Evolutionary conservation across 1,140 invertebrate species (phyloP), one percentile per base, ranked within the genome.

Genomic region (Pogonognathellus flavescens): DNA sequence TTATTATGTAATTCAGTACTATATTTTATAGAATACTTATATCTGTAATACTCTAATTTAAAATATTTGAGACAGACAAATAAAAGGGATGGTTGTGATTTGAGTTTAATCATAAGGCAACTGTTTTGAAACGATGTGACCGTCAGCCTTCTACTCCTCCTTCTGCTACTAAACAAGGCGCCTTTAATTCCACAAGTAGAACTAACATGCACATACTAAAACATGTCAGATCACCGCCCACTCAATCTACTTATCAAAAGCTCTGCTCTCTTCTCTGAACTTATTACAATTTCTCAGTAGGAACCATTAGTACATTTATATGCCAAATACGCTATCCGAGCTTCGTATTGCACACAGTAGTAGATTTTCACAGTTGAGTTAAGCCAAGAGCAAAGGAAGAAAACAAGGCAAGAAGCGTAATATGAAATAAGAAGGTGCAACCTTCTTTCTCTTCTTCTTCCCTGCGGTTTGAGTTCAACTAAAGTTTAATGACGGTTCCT

Each of bases 221-320:
- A 76, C 25, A 76, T 18, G 70, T 49, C 41, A 41, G 70, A 76
- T 76, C n/a, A 49, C 70, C 70, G 70, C 70, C 70, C 70, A 76
- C 70, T 81, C 80, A 81, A 81, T 81, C 80, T 81, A 81, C 80
- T 80, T 80, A 50, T 80, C 72, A 80, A 52, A 50, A 50, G 11
- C 41, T 14, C 18, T 41, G 16, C 70, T 25, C 66, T 25, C 7
- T 22, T 25, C 25, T 25, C 25, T 49, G 10, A 41, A 76, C 41
- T 14, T 66, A 66, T 22, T 20, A 70, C 22, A 31, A 4, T 52
- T n/a, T 9, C 72, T 52, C n/a, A n/a, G n/a, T 20, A 52, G 13
- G n/a, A 18, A n/a, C 53, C 18, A 18, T n/a, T 16, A 50, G 31
- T 41, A 41, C 6, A 41, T 41, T 1, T n/a, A 3, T 59, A 59